A percentile compares a stretch with the other conserved stretches of the same genome.
These are phyloP conservation scores for Eolophus roseicapilla DNA, from an alignment of 2,113 vertebrate species.

Conservation along the genomic window DNA sequence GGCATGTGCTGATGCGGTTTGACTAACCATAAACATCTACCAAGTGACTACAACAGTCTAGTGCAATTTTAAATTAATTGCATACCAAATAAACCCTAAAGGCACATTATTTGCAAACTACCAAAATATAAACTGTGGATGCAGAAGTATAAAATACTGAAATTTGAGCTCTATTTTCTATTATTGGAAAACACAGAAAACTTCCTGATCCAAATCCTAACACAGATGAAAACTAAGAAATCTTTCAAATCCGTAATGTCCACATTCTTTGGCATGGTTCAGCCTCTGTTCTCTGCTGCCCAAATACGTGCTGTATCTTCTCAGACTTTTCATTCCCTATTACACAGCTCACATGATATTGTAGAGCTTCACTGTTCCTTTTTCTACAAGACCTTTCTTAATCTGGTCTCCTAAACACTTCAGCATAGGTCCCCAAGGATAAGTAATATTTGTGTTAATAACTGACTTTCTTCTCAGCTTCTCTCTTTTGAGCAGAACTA, in stretches of 20 bases:
- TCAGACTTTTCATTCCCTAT: neutral
- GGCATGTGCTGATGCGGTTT: neutral
- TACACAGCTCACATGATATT: neutral
- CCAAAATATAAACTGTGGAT: neutral
- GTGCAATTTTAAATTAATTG: neutral
- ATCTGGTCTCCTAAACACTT: neutral
- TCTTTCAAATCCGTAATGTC: neutral
- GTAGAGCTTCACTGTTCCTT: neutral
- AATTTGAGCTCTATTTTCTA: neutral
- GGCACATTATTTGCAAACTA: neutral
- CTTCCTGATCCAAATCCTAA: neutral
- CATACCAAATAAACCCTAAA: neutral
- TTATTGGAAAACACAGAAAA: neutral
- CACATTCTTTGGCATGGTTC: neutral
- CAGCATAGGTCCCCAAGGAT: neutral
- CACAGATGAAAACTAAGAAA: neutral
- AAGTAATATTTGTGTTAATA: neutral
- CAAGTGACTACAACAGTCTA: neutral
- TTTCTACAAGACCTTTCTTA: neutral
- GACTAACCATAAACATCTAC: neutral
- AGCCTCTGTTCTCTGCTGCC: neutral
- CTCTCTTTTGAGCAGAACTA: neutral
- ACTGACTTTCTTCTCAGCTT: neutral
- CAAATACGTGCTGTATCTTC: rapidly evolving
- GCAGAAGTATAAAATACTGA: neutral